Base-by-base conservation (phyloP, 2,113 vertebrate genomes). In the Nipponia nippon region DNA sequence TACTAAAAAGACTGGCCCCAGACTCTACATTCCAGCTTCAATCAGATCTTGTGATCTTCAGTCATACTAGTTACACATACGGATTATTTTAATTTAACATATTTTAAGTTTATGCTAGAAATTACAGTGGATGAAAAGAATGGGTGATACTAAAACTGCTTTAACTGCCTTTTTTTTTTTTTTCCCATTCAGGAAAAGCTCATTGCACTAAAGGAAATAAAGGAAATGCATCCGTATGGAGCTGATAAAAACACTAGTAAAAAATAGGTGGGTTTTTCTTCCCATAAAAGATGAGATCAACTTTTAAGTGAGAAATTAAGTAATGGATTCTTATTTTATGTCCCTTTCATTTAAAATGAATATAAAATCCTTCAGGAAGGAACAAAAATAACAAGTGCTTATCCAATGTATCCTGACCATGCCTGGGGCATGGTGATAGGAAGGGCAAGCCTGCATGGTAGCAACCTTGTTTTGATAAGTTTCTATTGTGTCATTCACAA, bases 171-270 rank as follows among this genome's bases (percentile, higher is more conserved):
- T 73, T 56, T 70, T 40, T 76, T 61, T 72, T 63, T 55, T 78
- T 50, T 32, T 10, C 29, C 70, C 23, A 34, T 89, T 92, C 90
- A 98, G 98, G 98, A 98, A 88, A 98, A 98, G 62, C 97, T 95
- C 3, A 12, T 98, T 94, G 98, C 98, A 34, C 62, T 98, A 81
- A 97, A 97, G 91, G 96, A 98, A 44, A 27, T 95, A 81, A 4
- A 70, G 3, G 91, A 97, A 97, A 66, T 97, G 34, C 53, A 29
- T 36, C 94, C 77, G 0, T 92, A 94, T 18, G 66, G 59, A 96
- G 47, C 22, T 90, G 94, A 92, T 77, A 61, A 80, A 85, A 49
- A 44, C 34, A 49, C 36, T 29, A 47, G 25, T 55, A 11, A 34
- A 62, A 80, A 55, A 15, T 26, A 34, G 73, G 52, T 93, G 59